Conservation (phyloP, 2,113 vertebrate species). For the Sapayoa aenigma region DNA sequence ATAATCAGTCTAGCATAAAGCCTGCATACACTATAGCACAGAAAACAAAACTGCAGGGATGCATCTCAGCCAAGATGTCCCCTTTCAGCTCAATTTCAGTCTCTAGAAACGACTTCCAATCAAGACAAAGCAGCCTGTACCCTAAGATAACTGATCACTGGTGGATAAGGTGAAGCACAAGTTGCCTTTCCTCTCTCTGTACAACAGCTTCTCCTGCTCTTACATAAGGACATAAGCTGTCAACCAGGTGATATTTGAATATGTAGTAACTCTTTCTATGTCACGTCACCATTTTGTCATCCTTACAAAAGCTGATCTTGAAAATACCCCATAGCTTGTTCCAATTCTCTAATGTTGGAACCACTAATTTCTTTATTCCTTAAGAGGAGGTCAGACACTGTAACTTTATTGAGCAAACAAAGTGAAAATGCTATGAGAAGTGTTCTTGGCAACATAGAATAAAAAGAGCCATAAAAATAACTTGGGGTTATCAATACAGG, state of each 20-base stretch:
- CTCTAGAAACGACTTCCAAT: neutral
- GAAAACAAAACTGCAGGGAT: neutral
- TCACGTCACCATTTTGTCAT: neutral
- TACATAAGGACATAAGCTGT: neutral
- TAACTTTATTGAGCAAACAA: neutral
- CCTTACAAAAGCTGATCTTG: neutral
- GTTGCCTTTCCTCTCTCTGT: neutral
- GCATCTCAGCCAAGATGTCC: neutral
- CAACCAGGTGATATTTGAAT: neutral
- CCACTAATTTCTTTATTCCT: neutral
- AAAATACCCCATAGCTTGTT: neutral
- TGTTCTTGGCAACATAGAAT: neutral
- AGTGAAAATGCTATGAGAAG: neutral
- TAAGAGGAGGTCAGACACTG: neutral
- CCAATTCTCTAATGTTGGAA: neutral
- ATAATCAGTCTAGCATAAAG: neutral
- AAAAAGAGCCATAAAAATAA: neutral
- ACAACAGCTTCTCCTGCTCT: neutral
- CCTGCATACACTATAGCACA: neutral
- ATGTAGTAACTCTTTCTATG: neutral
- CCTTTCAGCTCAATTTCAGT: neutral
- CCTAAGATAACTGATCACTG: neutral
- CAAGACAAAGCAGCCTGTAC: neutral
- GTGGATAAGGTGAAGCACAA: neutral
- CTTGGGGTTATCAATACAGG: neutral